Conservation (phyloP, 2,797 vertebrate genomes). For the Erpetoichthys calabaricus region DNA sequence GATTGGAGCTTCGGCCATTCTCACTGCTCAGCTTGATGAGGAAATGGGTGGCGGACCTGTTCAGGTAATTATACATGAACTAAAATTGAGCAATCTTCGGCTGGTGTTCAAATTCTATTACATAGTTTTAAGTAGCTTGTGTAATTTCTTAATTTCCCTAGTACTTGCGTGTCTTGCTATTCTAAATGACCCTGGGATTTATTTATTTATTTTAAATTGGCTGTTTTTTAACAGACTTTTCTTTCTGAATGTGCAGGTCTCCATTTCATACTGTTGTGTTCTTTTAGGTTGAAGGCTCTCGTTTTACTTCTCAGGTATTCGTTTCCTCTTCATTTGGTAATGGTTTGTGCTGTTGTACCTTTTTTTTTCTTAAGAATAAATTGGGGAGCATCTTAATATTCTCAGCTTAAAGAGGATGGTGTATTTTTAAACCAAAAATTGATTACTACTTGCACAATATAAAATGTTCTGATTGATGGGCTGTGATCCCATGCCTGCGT, state of each 20-base stretch:
- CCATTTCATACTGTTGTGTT: conserved; percentile 23
- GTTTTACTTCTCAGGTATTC: conserved; percentile 59
- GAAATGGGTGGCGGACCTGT: conserved; percentile 82
- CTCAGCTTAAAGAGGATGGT: no score
- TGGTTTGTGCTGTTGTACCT: no score
- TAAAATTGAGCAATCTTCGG: not conserved
- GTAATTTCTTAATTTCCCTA: not conserved
- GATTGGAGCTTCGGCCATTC: conserved; percentile 71
- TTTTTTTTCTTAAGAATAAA: no score
- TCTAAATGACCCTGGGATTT: not conserved
- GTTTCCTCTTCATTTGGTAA: conserved; percentile 1
- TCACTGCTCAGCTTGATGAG: conserved; percentile 75
- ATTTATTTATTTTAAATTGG: not conserved
- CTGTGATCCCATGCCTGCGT: no score
- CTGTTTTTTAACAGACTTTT: not conserved
- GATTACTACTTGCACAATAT: no score
- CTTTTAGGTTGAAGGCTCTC: conserved; percentile 52
- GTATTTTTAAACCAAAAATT: no score
- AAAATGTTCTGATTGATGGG: no score
- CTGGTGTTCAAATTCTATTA: not conserved
- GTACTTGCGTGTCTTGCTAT: not conserved
- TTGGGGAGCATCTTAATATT: no score
- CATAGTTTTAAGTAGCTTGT: no score
- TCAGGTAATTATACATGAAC: conserved; percentile 56
- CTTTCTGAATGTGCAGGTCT: conserved; percentile 3